Percentiles rank a stretch among this genome's conserved stretches.
phyloP scores from a whole-genome alignment of 1,140 invertebrate species.

The Dendrolimus kikuchii region DNA sequence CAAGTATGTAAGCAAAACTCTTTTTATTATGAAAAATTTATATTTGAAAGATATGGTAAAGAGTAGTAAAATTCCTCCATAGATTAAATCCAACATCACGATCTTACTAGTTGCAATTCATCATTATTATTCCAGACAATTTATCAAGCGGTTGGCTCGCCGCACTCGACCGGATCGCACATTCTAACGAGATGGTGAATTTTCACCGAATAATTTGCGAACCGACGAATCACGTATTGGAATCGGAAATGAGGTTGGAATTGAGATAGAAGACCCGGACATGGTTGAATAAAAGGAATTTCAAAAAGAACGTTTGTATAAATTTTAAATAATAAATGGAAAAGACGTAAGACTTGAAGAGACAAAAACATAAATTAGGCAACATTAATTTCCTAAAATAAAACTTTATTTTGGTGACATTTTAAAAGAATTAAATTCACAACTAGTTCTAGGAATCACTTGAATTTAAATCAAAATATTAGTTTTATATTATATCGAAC shows the following conservation, averaged over 20 bases:
- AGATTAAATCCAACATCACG: slow-evolving; percentile 54
- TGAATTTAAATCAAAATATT: no score
- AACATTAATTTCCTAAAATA: no score
- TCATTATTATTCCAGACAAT: slow-evolving; percentile 72
- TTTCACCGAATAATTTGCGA: slow-evolving; percentile 70
- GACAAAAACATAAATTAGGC: no score
- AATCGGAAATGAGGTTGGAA: slow-evolving; percentile 64
- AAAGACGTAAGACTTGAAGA: not conserved
- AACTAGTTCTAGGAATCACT: no score
- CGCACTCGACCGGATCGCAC: slow-evolving; percentile 56
- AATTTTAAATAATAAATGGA: slow-evolving; percentile 2
- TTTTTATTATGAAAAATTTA: not conserved
- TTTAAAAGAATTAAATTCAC: no score
- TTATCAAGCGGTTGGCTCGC: slow-evolving; percentile 70
- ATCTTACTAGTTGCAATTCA: slow-evolving; percentile 66
- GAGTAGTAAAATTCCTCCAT: slow-evolving; percentile 32
- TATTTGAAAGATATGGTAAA: not conserved
- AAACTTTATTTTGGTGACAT: no score
- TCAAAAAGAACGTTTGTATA: slow-evolving; percentile 10
- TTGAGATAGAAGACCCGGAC: slow-evolving; percentile 68
- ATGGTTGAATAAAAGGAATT: slow-evolving; percentile 48
- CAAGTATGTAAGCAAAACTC: not conserved
- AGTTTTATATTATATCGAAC: no score
- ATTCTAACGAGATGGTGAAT: slow-evolving; percentile 71
- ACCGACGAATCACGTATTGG: slow-evolving; percentile 70